These are phyloP conservation scores for Merodon equestris DNA, from an alignment of 2,888 invertebrate species.

Conservation along the genomic window DNA sequence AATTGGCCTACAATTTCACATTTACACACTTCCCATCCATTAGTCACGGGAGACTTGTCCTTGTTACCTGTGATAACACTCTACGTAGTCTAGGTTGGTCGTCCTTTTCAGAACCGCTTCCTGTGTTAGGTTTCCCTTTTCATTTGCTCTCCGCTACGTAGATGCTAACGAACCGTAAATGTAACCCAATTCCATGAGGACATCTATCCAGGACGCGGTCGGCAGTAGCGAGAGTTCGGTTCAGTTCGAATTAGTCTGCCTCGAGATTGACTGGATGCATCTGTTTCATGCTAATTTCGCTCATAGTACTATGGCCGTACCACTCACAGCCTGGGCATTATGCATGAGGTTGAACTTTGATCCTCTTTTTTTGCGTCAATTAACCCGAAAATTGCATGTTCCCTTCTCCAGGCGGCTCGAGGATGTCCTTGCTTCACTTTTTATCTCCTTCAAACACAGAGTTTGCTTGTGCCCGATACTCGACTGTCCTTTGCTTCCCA, in stretches of 20 bases:
- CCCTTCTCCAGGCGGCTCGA: neutral
- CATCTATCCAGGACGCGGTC: neutral
- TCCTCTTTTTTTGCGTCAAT: conserved; percentile 66
- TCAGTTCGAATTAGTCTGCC: too few species aligned
- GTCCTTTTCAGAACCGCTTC: too few species aligned
- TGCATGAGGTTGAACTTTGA: conserved; percentile 59
- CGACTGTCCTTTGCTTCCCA: conserved; percentile 18
- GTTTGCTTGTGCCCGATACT: neutral
- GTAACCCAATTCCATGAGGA: conserved; percentile 51
- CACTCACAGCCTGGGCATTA: conserved; percentile 57
- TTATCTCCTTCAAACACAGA: neutral
- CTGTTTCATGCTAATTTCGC: too few species aligned
- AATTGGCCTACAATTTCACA: conserved; percentile 8
- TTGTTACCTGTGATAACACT: conserved; percentile 21
- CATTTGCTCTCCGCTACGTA: neutral
- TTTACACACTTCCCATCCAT: neutral
- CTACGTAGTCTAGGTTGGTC: too few species aligned
- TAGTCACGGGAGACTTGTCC: conserved; percentile 34
- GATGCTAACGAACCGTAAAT: conserved; percentile 60
- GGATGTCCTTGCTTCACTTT: too few species aligned
- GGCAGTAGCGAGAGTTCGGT: too few species aligned
- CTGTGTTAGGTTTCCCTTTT: too few species aligned
- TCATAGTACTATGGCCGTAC: neutral
- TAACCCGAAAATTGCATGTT: conserved; percentile 54
- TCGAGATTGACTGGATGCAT: too few species aligned